A percentile compares a stretch with the other conserved stretches of the same genome.
Evolutionary conservation across 2,888 invertebrate species (phyloP).

Genomic region (Nemurella pictetii): DNA sequence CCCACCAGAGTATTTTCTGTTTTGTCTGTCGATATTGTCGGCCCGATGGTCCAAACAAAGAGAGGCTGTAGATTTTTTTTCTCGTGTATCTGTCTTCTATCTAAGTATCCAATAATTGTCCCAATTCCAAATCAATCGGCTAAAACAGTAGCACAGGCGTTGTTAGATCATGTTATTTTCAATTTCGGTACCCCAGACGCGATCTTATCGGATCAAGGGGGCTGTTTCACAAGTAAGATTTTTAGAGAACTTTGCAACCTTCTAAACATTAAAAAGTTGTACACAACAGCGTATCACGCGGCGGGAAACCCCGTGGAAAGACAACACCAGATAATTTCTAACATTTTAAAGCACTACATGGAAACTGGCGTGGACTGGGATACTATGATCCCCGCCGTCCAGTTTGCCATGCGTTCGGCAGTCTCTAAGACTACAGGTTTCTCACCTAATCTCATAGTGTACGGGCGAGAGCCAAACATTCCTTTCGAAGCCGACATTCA

Average conservation of each 20-base stretch:
- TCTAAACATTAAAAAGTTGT: neutral
- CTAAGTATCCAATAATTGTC: neutral
- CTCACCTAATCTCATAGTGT: neutral
- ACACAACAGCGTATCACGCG: neutral
- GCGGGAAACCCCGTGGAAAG: neutral
- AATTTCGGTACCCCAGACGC: neutral
- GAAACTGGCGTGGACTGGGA: neutral
- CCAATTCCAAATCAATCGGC: neutral
- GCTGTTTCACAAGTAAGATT: neutral
- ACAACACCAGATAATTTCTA: neutral
- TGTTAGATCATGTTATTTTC: neutral
- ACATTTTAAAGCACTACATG: neutral
- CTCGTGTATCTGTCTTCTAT: neutral
- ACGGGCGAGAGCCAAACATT: neutral
- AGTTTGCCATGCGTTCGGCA: neutral
- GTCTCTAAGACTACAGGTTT: neutral
- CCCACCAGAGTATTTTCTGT: neutral
- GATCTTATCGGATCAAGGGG: neutral
- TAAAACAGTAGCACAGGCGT: neutral
- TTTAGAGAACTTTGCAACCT: neutral
- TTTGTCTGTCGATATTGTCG: neutral
- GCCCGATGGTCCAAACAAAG: neutral
- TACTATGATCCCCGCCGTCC: neutral
- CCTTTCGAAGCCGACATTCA: neutral
- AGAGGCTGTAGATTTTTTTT: neutral